Conservation (phyloP, 2,888 invertebrate genomes). For the Busseola fusca region DNA sequence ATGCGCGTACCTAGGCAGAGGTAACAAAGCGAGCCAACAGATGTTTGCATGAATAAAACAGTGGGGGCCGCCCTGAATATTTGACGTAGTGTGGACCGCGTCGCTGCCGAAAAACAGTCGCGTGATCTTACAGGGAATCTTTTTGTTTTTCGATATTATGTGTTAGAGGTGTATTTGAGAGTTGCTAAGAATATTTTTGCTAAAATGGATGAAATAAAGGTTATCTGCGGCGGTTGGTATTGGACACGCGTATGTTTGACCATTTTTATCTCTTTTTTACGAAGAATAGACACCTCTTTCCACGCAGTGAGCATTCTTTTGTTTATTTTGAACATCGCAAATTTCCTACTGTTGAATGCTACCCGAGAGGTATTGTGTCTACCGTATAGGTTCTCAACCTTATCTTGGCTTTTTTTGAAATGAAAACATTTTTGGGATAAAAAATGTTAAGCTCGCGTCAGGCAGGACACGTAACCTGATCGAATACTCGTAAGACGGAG, state of each 20-base stretch:
- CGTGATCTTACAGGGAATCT: conserved; percentile 31
- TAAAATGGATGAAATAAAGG: background rate
- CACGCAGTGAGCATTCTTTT: background rate
- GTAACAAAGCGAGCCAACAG: conserved; percentile 76
- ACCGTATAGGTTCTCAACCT: no score
- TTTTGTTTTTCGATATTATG: conserved; percentile 26
- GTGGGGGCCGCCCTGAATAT: conserved; percentile 71
- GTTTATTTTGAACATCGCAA: background rate
- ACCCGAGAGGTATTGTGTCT: no score
- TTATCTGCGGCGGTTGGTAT: background rate
- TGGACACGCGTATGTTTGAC: no score
- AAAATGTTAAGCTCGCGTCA: no score
- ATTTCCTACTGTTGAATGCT: background rate
- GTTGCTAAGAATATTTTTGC: background rate
- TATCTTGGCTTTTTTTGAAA: no score
- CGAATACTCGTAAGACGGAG: no score
- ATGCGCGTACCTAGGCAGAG: conserved; percentile 61
- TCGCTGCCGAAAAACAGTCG: conserved; percentile 30
- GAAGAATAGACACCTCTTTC: background rate
- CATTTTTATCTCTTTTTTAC: background rate
- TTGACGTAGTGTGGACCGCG: conserved; percentile 63
- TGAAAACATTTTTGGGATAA: no score
- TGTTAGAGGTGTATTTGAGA: conserved; percentile 4
- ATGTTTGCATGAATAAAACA: conserved; percentile 77
- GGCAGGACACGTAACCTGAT: no score